A percentile compares a stretch with the other conserved stretches of the same genome.
Evolutionary conservation across 2,797 vertebrate genomes (phyloP).

Genomic region (Oreochromis grahami): DNA sequence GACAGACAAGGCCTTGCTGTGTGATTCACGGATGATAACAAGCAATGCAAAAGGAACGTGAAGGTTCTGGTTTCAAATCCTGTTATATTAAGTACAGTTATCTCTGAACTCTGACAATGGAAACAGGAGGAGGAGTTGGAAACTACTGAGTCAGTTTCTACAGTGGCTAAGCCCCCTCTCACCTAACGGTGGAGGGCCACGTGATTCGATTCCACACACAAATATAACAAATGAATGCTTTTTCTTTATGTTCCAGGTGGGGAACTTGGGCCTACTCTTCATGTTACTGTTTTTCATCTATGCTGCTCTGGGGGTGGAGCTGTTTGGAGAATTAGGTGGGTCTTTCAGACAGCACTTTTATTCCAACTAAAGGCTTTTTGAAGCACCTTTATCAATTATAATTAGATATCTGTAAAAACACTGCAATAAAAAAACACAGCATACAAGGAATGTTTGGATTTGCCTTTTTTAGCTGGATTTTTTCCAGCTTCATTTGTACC

Average conservation of each 20-base stretch:
- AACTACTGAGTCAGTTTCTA: background rate
- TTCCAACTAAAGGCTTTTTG: background rate
- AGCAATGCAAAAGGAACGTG: background rate
- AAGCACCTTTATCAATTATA: background rate
- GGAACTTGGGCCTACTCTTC: slow-evolving; percentile 95
- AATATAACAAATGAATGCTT: background rate
- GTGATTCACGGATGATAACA: background rate
- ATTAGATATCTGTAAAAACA: background rate
- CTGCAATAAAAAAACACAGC: background rate
- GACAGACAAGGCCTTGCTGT: background rate
- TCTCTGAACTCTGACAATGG: background rate
- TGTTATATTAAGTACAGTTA: background rate
- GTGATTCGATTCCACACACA: background rate
- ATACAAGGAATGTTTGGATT: fast-evolving
- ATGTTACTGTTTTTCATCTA: slow-evolving; percentile 99
- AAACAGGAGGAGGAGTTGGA: background rate
- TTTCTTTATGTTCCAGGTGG: slow-evolving; percentile 78
- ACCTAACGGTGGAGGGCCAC: background rate
- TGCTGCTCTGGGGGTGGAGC: slow-evolving; percentile 92
- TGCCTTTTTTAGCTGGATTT: background rate
- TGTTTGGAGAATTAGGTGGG: slow-evolving; percentile 94
- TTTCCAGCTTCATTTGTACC: fast-evolving
- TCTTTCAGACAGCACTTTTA: background rate
- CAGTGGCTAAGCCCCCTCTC: background rate
- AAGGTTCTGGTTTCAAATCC: fast-evolving